phyloP scores from a whole-genome alignment of 2,113 vertebrate genomes.

The Cromileptes altivelis region DNA sequence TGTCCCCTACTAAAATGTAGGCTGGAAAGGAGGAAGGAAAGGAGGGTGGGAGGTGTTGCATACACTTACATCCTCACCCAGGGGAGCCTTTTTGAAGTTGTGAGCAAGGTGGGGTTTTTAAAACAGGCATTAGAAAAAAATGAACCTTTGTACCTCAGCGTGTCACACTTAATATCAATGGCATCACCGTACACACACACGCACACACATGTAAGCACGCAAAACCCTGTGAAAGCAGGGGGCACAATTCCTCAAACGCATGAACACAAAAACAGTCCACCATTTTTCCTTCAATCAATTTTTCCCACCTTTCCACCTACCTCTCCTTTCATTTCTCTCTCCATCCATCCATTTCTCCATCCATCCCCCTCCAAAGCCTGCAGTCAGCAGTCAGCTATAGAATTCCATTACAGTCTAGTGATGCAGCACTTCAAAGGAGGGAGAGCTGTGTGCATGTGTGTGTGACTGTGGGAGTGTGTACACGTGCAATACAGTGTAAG shows the following conservation, averaged over 20 bases:
- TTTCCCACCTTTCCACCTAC: conserved; percentile 53
- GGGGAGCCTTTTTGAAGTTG: conserved; percentile 57
- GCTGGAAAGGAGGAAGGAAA: conserved; percentile 13
- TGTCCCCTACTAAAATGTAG: conserved; percentile 57
- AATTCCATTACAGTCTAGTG: conserved; percentile 80
- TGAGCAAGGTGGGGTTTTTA: conserved; percentile 58
- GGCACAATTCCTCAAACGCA: conserved; percentile 34
- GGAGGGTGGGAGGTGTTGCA: conserved; percentile 38
- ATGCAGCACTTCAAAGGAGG: conserved; percentile 77
- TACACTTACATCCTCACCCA: conserved; percentile 53
- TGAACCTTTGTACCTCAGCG: conserved; percentile 49
- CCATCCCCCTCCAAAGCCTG: conserved; percentile 66
- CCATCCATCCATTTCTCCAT: conserved; percentile 64
- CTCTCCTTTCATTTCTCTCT: conserved; percentile 61
- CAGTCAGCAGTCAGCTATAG: conserved; percentile 79
- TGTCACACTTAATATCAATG: conserved; percentile 57
- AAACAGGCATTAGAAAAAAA: conserved; percentile 68
- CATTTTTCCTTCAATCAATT: conserved; percentile 59
- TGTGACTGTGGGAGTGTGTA: conserved; percentile 31
- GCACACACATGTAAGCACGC: not conserved
- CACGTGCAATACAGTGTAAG: conserved; percentile 40
- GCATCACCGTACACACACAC: conserved; percentile 1
- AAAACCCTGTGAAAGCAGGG: not conserved
- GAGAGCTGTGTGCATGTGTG: conserved; percentile 15
- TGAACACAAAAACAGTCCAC: conserved; percentile 47